Evolutionary conservation across 2,797 vertebrate species (phyloP).

Genomic region (Avahi laniger): DNA sequence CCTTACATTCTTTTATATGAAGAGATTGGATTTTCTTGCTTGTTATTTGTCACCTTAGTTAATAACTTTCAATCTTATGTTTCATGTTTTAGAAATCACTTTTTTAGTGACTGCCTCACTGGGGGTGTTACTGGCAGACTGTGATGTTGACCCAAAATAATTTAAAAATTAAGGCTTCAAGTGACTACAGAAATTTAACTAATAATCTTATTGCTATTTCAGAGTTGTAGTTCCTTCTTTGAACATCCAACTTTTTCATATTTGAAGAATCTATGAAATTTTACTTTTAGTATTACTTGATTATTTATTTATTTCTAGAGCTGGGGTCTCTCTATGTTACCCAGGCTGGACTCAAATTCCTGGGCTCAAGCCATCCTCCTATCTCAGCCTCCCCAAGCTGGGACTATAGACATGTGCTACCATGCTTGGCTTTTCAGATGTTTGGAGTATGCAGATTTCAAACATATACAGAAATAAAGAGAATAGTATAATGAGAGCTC

Average conservation of each 20-base stretch:
- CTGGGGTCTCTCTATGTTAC: background rate
- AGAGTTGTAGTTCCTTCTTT: conserved; percentile 1
- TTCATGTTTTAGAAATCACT: conserved; percentile 17
- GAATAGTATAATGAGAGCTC: background rate
- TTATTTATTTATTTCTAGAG: background rate
- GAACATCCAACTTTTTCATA: background rate
- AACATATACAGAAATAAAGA: background rate
- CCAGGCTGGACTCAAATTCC: background rate
- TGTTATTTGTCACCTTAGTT: conserved; percentile 27
- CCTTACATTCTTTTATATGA: background rate
- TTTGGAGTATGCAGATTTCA: background rate
- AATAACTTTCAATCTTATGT: background rate
- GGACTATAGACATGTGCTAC: background rate
- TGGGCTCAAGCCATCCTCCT: background rate
- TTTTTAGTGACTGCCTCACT: background rate
- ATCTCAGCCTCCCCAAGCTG: background rate
- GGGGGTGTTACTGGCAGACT: background rate
- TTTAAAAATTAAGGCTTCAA: background rate
- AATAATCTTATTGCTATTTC: conserved; percentile 17
- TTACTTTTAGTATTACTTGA: conserved; percentile 11
- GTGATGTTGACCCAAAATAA: background rate
- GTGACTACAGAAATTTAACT: conserved; percentile 10
- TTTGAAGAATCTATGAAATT: conserved; percentile 19
- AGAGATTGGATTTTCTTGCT: conserved; percentile 36
- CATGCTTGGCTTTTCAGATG: background rate